Evolutionary conservation across 2,888 invertebrate genomes (phyloP).

Genomic region (Liodrosophila aerea): DNA sequence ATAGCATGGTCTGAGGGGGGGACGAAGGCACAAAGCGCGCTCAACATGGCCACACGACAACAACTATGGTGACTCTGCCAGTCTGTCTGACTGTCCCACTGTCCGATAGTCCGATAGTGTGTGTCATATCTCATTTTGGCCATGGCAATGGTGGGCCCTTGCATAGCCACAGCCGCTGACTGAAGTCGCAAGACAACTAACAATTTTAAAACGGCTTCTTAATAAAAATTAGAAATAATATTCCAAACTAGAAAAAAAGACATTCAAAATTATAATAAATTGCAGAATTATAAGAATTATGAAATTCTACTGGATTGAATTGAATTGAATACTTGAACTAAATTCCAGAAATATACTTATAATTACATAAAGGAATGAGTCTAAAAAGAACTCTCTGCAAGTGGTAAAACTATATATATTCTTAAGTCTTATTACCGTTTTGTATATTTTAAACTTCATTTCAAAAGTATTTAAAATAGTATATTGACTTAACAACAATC

Average conservation of each 20-base stretch:
- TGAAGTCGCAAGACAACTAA: background rate
- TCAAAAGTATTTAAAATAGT: too few relatives aligned
- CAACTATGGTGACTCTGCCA: constrained; percentile 31
- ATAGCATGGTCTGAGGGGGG: constrained; percentile 3
- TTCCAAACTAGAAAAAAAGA: background rate
- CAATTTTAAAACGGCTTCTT: background rate
- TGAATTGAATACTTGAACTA: too few relatives aligned
- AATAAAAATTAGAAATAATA: background rate
- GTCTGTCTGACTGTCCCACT: background rate
- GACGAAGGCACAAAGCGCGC: constrained; percentile 10
- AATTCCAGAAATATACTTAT: too few relatives aligned
- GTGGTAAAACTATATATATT: too few relatives aligned
- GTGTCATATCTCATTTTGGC: constrained; percentile 15
- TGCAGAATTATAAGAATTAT: too few relatives aligned
- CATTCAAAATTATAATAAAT: too few relatives aligned
- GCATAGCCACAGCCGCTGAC: background rate
- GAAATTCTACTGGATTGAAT: too few relatives aligned
- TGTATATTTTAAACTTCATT: too few relatives aligned
- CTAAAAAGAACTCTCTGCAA: too few relatives aligned
- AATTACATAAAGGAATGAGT: too few relatives aligned
- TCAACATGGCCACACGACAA: constrained; percentile 42
- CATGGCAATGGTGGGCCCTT: constrained; percentile 28
- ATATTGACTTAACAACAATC: too few relatives aligned
- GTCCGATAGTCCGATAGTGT: background rate
- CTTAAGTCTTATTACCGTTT: too few relatives aligned